These are phyloP conservation scores for Trichogramma dendrolimi DNA, from an alignment of 2,888 invertebrate species.

Conservation along the genomic window DNA sequence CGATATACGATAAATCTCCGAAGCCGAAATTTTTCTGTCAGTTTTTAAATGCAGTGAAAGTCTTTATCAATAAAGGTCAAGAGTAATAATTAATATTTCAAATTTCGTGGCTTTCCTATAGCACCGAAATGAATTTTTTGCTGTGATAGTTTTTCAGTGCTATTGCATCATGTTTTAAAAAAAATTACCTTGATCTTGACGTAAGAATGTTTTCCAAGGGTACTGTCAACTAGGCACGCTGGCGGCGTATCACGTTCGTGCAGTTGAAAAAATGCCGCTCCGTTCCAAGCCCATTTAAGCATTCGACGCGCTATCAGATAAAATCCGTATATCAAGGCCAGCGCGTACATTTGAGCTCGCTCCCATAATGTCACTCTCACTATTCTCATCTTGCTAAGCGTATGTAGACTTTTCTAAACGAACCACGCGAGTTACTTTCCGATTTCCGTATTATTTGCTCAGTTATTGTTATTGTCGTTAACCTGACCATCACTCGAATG, in stretches of 20 bases:
- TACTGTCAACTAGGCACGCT: conserved; percentile 58
- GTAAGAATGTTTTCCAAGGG: conserved; percentile 62
- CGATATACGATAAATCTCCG: no score
- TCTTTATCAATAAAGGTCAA: no score
- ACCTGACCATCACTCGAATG: no score
- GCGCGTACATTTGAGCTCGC: conserved; percentile 52
- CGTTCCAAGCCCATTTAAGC: conserved; percentile 55
- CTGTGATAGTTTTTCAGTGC: not conserved
- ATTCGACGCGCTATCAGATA: conserved; percentile 55
- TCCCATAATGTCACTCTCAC: conserved; percentile 55
- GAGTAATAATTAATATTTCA: no score
- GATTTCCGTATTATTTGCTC: not conserved
- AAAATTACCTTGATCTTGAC: conserved; percentile 61
- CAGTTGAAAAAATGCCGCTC: conserved; percentile 50
- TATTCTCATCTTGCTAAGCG: conserved; percentile 39
- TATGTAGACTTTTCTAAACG: conserved; percentile 7
- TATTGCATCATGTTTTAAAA: not conserved
- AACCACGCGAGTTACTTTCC: conserved; percentile 5
- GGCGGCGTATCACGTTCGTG: conserved; percentile 59
- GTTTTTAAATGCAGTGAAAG: no score
- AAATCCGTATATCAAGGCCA: conserved; percentile 55
- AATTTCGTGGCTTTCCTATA: no score
- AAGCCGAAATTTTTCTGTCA: no score
- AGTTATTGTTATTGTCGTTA: not conserved
- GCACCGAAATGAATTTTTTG: no score